Base-by-base conservation (phyloP, 2,113 vertebrate genomes). In the Epinephelus fuscoguttatus region DNA sequence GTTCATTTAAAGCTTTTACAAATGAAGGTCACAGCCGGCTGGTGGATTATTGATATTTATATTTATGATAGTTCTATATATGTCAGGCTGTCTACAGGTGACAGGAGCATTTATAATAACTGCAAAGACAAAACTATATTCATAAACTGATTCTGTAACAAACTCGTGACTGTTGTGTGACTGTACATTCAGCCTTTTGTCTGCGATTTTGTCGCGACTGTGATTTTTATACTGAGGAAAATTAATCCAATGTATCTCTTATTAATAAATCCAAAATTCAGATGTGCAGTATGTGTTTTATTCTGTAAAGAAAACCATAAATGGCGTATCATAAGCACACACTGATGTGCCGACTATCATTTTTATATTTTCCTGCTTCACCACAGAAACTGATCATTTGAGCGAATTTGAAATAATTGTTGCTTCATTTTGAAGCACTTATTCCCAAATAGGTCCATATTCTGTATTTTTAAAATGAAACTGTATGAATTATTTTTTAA, bases 91-190 rank as follows among this genome's bases (percentile, higher is more conserved):
- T 62, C 57, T 3, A 3, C 61, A 68, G 23, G 23, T 59, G 18
- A 37, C 6, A 42, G 37, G 8, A n/a, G 10, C 14, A 7, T 30
- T 49, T 70, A 21, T 30, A 40, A 21, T 52, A 21, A n/a, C 6
- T 25, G 7, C 25, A 25, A 10, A 30, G 1, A 25, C 10, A 8
- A 75, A 76, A 30, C n/a, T 3, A 5, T 61, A 15, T 9, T 55
- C 0, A 2, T 55, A 1, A 2, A 11, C 0, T n/a, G 0, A 50
- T 69, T 37, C 37, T 0, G 33, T 67, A 0, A 14, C 23, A 60
- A 15, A 49, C 10, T 57, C 19, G 10, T 33, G 42, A 15, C 10
- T 9, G 30, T 17, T 53, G 40, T 57, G 62, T 17, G 19, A 4
- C 18, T 61, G 33, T 6, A n/a, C 18, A 11, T 4, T 0, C 15